phyloP scores from a whole-genome alignment of 2,797 vertebrate genomes.

The Melanogrammus aeglefinus region DNA sequence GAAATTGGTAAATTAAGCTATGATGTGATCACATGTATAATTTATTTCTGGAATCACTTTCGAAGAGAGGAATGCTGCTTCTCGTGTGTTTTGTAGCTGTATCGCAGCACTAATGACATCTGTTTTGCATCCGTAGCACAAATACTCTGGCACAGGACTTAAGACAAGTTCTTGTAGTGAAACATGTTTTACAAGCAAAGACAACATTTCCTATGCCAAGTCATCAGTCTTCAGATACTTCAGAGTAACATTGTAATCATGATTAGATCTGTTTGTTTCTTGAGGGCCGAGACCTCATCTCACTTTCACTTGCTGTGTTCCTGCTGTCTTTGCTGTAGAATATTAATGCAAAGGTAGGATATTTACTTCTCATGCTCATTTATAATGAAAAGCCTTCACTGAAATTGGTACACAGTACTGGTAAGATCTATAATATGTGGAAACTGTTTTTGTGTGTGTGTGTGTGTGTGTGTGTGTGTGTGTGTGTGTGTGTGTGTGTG shows the following conservation, averaged over 20 bases:
- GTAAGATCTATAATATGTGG: not conserved
- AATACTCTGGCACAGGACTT: not conserved
- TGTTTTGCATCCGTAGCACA: not conserved
- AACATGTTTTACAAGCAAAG: not conserved
- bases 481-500: too few relatives aligned
- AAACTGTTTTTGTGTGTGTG: not conserved
- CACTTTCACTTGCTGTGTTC: not conserved
- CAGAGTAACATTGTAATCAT: too few relatives aligned
- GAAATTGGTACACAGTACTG: not conserved
- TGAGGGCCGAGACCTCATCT: not conserved
- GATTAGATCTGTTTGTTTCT: not conserved
- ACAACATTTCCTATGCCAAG: not conserved
- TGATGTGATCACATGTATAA: not conserved
- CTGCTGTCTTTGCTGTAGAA: not conserved
- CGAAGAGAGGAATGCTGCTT: not conserved
- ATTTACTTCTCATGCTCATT: not conserved
- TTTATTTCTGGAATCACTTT: not conserved
- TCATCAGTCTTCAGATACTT: not conserved
- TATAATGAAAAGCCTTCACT: not conserved
- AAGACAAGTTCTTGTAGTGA: not conserved
- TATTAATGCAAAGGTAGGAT: not conserved
- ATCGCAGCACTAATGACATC: not conserved
- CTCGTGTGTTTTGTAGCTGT: not conserved
- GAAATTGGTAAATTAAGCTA: not conserved
- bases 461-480: too few relatives aligned